Evolutionary conservation across 2,797 vertebrate species (phyloP).

Genomic region (Denticeps clupeoides): DNA sequence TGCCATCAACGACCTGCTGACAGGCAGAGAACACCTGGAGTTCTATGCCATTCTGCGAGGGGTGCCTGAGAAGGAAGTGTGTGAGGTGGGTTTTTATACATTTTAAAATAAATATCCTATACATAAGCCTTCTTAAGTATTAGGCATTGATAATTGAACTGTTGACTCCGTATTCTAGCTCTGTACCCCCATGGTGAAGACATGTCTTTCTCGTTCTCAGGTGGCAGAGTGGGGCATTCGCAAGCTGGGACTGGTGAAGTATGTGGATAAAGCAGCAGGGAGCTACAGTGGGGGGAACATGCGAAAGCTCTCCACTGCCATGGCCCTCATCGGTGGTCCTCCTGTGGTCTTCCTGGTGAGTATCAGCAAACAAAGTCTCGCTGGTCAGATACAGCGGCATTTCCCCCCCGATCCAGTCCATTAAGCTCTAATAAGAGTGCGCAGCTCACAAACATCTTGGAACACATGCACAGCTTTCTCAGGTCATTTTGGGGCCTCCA

Average conservation of each 20-base stretch:
- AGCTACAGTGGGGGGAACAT: conserved; percentile 96
- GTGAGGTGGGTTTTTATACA: conserved; percentile 67
- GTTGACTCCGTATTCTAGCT: neutral
- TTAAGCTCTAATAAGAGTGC: neutral
- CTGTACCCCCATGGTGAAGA: conserved; percentile 65
- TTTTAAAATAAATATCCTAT: too few species aligned
- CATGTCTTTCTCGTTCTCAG: conserved; percentile 40
- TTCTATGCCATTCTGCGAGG: conserved; percentile 91
- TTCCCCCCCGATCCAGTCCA: too few species aligned
- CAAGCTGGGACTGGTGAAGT: conserved; percentile 64
- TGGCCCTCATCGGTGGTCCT: conserved; percentile 88
- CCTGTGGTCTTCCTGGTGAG: conserved; percentile 96
- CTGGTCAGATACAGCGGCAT: too few species aligned
- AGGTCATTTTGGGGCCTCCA: neutral
- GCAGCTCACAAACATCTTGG: neutral
- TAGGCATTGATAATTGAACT: too few species aligned
- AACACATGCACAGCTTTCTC: neutral
- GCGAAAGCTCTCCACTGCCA: conserved; percentile 92
- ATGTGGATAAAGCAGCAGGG: conserved; percentile 74
- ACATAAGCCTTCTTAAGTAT: too few species aligned
- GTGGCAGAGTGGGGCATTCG: conserved; percentile 94
- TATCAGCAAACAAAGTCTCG: conserved; percentile 18
- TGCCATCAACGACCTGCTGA: conserved; percentile 87
- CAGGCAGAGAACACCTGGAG: conserved; percentile 89
- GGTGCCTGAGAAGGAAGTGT: conserved; percentile 92